Base-by-base conservation (phyloP, 2,888 invertebrate genomes). In the Drosophila pegasa region DNA sequence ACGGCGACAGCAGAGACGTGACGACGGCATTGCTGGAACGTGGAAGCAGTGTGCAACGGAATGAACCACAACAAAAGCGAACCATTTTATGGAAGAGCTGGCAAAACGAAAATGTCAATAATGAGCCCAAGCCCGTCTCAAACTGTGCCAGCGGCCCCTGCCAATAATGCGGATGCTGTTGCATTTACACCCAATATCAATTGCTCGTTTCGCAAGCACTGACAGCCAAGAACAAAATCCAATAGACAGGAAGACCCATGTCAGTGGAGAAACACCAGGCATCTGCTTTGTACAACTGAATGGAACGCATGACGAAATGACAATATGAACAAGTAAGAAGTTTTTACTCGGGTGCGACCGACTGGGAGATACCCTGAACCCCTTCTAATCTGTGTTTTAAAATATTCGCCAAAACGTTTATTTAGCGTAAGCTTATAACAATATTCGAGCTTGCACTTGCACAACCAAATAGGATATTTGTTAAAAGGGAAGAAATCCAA, bases 211-310 rank as follows among this genome's bases (percentile, higher is more conserved):
- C 66, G 51, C 54, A 69, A 69, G 79, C 82, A 80, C 50, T 62
- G 71, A 12, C 16, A 35, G 37, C 70, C 45, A 47, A 37, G 60
- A 38, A 43, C 55, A 57, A 74, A 57, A 57, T 58, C 37, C 55
- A 41, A 55, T 45, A 50, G 33, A 41, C 38, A 58, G 20, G 57
- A 14, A 45, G 20, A 38, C 52, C 54, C 61, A 55, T 58, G 66
- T 66, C 68, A 37, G 45, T 58, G 47, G 74, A 16, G 31, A 35
- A 60, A 67, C 60, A 67, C 66, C 73, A 72, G 71, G 65, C 80
- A 82, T 69, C 87, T 86, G 72, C 87, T 83, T 86, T 71, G 80
- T 66, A 59, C 68, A 83, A 71, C 70, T 77, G 78, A 84, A 81
- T 47, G 57, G 50, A 59, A 67, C 67, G 65, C 72, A 79, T 87